These are phyloP conservation scores for Cataglyphis hispanica DNA, from an alignment of 1,140 invertebrate genomes.

Conservation along the genomic window DNA sequence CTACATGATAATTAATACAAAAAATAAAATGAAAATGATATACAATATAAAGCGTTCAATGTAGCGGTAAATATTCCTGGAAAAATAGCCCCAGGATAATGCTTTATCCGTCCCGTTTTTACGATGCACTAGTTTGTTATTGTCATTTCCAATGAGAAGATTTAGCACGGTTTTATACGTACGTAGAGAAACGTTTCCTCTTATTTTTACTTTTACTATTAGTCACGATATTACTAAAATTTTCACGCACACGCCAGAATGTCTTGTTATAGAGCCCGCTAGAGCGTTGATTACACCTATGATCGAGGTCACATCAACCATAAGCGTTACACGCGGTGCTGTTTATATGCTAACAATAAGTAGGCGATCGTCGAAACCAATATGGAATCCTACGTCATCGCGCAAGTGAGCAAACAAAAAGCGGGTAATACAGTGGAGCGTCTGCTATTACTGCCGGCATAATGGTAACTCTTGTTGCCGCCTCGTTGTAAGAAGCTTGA, in stretches of 20 bases:
- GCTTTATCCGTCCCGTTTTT: not conserved
- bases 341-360: slow-evolving; percentile 60
- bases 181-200: not conserved
- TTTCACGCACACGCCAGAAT: not conserved
- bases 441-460: slow-evolving; percentile 45
- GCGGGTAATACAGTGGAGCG: slow-evolving; percentile 52
- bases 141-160: not conserved
- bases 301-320: slow-evolving; percentile 37
- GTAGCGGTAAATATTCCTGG: slow-evolving; percentile 59
- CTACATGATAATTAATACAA: slow-evolving; percentile 48
- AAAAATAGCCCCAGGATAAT: slow-evolving; percentile 49
- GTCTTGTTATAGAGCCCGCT: not conserved
- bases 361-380: slow-evolving; percentile 61
- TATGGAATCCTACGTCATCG: slow-evolving; percentile 60
- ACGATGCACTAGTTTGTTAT: slow-evolving; percentile 1
- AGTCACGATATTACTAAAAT: slow-evolving; percentile 22
- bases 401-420: slow-evolving; percentile 60
- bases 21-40: slow-evolving; percentile 61
- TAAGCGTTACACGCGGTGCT: slow-evolving; percentile 44
- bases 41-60: slow-evolving; percentile 47
- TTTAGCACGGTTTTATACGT: not conserved
- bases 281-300: slow-evolving; percentile 17
- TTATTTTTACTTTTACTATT: slow-evolving; percentile 12
- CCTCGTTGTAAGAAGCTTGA: slow-evolving; percentile 31
- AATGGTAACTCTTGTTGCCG: slow-evolving; percentile 52